Evolutionary conservation across 2,888 invertebrate genomes (phyloP).

Genomic region (Eilema griseolum): DNA sequence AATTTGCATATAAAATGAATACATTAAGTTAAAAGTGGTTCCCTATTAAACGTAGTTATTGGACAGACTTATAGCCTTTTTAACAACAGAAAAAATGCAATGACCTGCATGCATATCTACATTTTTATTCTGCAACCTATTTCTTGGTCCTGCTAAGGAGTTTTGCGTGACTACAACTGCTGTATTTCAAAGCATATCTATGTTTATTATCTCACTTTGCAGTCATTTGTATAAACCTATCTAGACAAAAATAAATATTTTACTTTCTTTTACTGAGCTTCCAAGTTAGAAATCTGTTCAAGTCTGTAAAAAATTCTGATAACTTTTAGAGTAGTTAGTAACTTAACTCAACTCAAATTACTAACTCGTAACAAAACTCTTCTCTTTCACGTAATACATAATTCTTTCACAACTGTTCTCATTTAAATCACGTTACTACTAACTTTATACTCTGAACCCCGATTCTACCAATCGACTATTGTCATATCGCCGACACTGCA

Average conservation of each 20-base stretch:
- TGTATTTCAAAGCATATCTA: conserved; percentile 36
- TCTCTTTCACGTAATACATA: too few relatives aligned
- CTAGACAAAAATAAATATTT: conserved; percentile 31
- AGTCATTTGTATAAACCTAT: too few relatives aligned
- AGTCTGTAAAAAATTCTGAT: too few relatives aligned
- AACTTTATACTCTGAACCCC: too few relatives aligned
- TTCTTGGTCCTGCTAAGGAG: conserved; percentile 53
- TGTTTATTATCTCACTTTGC: conserved; percentile 36
- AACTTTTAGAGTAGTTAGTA: too few relatives aligned
- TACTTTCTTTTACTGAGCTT: conserved; percentile 7
- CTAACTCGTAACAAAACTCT: too few relatives aligned
- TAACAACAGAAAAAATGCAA: conserved; percentile 29
- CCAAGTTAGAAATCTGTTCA: too few relatives aligned
- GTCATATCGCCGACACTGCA: too few relatives aligned
- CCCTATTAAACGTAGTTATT: not conserved
- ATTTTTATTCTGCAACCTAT: conserved; percentile 34
- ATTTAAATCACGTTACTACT: too few relatives aligned
- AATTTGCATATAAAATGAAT: not conserved
- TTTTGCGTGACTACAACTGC: conserved; percentile 33
- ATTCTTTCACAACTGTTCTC: too few relatives aligned
- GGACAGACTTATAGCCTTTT: conserved; percentile 16
- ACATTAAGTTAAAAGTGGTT: not conserved
- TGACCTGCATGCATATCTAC: conserved; percentile 10
- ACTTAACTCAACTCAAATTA: too few relatives aligned
- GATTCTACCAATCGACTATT: too few relatives aligned